phyloP scores from a whole-genome alignment of 23 tunicate species.

The Ciona savignyi region DNA sequence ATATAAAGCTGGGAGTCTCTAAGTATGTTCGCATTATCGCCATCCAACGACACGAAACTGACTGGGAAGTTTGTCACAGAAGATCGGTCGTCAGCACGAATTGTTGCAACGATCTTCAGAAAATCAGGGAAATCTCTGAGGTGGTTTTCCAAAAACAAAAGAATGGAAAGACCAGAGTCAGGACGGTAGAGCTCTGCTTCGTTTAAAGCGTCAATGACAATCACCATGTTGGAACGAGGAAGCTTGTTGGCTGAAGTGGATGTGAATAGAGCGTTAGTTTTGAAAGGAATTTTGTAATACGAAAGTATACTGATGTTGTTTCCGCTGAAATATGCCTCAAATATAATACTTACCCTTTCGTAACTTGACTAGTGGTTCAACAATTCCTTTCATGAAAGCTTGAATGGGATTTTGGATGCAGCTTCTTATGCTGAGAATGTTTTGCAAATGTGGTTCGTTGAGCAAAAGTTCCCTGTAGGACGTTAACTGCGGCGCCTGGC shows the following conservation, averaged over 20 bases:
- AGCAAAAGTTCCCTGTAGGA: conserved; percentile 71
- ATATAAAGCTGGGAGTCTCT: conserved; percentile 62
- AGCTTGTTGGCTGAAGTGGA: conserved; percentile 50
- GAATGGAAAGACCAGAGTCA: conserved; percentile 87
- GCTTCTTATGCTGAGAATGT: conserved; percentile 63
- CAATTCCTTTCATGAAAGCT: conserved; percentile 63
- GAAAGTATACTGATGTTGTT: neutral
- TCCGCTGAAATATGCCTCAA: too few species aligned
- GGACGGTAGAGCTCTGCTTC: conserved; percentile 87
- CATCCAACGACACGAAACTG: conserved; percentile 36
- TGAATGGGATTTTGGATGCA: conserved; percentile 82
- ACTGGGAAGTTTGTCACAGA: conserved; percentile 20
- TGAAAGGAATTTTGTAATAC: neutral
- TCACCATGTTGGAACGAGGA: conserved; percentile 58
- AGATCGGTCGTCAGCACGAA: conserved; percentile 43
- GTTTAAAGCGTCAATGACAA: conserved; percentile 73
- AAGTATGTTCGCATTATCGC: conserved; percentile 20
- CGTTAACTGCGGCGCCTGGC: conserved; percentile 79
- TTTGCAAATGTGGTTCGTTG: conserved; percentile 58
- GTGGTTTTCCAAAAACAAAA: conserved; percentile 54
- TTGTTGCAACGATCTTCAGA: conserved; percentile 73
- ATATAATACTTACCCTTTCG: conserved; percentile 24
- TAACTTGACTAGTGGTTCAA: conserved; percentile 68
- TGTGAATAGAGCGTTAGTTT: neutral
- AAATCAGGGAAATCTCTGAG: conserved; percentile 69